A percentile compares a stretch with the other conserved stretches of the same genome.
Conservation (phyloP, 2,113 vertebrate genomes). For the Rhinoptilus africanus region DNA sequence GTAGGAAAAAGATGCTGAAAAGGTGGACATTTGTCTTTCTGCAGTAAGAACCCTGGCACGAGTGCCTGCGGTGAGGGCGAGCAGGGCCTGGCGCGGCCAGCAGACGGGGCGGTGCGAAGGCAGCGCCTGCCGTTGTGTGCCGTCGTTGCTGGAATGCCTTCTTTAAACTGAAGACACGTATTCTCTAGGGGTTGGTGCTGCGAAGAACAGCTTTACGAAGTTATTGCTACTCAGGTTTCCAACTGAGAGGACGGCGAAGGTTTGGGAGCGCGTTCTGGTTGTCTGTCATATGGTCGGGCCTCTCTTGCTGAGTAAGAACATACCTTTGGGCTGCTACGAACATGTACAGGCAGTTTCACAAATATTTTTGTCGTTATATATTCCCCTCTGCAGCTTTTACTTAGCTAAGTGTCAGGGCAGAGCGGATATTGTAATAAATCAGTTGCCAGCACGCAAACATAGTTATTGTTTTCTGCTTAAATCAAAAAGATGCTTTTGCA, state of each 20-base stretch:
- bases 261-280: not conserved
- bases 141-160: not conserved
- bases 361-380: not conserved
- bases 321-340: not conserved
- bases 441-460: not conserved
- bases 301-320: not conserved
- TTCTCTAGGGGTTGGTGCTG: not conserved
- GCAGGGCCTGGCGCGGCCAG: not conserved
- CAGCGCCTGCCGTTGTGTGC: not conserved
- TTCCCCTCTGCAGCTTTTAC: not conserved
- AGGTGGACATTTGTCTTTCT: not conserved
- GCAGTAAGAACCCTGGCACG: not conserved
- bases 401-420: not conserved
- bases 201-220: not conserved
- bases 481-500: not conserved
- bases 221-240: not conserved
- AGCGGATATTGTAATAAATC: not conserved
- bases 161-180: not conserved
- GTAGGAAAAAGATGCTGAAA: not conserved
- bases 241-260: not conserved
- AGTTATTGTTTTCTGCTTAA: not conserved
- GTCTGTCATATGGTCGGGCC: not conserved
- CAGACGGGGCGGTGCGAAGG: rapidly evolving
- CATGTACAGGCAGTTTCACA: not conserved
- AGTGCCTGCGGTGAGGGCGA: not conserved